Conservation (phyloP, 2,797 vertebrate species). For the Otus scops region DNA sequence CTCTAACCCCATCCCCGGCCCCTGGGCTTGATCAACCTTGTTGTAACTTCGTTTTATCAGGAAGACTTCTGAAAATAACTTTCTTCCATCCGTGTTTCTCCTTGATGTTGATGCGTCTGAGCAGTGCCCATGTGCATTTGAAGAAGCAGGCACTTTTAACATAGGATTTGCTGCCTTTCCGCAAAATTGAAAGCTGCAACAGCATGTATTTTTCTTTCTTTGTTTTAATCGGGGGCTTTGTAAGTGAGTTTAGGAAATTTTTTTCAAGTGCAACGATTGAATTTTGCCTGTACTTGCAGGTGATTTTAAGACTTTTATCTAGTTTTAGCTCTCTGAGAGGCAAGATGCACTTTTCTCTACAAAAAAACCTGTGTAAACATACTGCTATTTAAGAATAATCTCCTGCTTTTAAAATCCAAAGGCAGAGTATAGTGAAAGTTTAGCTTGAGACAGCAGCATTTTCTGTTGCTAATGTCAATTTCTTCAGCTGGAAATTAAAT, state of each 20-base stretch:
- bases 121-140: neutral
- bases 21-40: neutral
- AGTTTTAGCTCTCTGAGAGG: neutral
- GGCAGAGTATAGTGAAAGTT: neutral
- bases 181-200: neutral
- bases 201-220: neutral
- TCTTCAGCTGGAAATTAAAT: neutral
- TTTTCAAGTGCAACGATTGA: neutral
- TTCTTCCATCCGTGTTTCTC: fast-evolving
- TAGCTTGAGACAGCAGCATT: neutral
- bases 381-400: neutral
- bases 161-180: neutral
- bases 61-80: neutral
- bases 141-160: neutral
- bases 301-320: neutral
- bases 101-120: fast-evolving
- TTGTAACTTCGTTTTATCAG: neutral
- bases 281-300: neutral
- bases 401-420: neutral
- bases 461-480: neutral
- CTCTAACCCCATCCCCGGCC: neutral
- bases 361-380: neutral
- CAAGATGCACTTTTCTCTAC: neutral
- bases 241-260: neutral
- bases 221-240: neutral